Conservation (phyloP, 2,797 vertebrate genomes). For the Philypnodon macrostomus region DNA sequence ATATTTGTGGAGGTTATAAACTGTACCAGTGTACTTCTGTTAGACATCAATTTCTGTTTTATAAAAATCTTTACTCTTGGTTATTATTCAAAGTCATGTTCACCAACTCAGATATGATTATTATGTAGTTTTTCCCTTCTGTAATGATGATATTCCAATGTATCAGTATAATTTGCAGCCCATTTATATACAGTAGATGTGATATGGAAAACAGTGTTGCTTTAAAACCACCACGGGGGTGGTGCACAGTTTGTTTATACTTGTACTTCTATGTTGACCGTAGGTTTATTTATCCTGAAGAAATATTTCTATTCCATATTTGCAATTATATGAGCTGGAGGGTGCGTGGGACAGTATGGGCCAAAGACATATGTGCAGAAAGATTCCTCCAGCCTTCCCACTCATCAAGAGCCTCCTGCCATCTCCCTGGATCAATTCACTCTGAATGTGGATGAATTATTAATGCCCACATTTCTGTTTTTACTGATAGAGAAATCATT, state of each 20-base stretch:
- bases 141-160: neutral
- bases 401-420: constrained; percentile 35
- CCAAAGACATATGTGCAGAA: constrained; percentile 25
- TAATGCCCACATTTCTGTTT: constrained; percentile 72
- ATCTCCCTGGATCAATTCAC: constrained; percentile 67
- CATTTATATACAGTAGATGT: neutral
- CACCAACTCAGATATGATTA: too few species aligned
- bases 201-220: constrained; percentile 4
- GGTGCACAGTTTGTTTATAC: neutral
- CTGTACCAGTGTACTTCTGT: too few species aligned
- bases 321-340: constrained; percentile 12
- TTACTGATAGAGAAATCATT: constrained; percentile 77
- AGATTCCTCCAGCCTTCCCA: constrained; percentile 33
- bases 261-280: neutral
- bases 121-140: too few species aligned
- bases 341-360: constrained; percentile 4
- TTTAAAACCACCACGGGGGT: constrained; percentile 14
- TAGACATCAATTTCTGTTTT: too few species aligned
- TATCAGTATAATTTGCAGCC: neutral
- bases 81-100: too few species aligned
- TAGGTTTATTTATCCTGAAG: constrained; percentile 3
- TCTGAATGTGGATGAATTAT: constrained; percentile 74
- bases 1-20: too few species aligned
- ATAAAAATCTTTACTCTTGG: too few species aligned
- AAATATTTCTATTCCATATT: neutral